phyloP scores from a whole-genome alignment of 2,888 invertebrate genomes.

The Leuctra nigra region DNA sequence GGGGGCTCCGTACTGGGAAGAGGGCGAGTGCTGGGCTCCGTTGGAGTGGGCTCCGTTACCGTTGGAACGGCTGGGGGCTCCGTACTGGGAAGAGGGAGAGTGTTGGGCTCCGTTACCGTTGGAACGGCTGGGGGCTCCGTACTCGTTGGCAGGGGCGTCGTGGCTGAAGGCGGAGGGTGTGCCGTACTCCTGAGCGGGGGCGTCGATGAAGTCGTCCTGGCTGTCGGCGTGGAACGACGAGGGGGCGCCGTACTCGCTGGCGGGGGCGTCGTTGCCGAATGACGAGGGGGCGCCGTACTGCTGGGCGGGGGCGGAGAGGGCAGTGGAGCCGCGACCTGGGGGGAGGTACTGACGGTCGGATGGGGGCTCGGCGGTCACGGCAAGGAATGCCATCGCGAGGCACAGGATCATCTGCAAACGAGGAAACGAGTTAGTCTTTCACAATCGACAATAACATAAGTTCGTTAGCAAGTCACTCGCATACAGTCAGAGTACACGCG shows the following conservation, averaged over 20 bases:
- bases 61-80: conserved; percentile 32
- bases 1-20: neutral
- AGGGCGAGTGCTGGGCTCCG: conserved; percentile 22
- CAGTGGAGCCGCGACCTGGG: neutral
- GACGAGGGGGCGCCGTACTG: conserved; percentile 37
- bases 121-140: conserved; percentile 22
- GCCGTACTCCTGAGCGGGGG: conserved; percentile 37
- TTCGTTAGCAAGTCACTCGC: too few relatives aligned
- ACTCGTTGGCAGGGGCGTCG: conserved; percentile 22
- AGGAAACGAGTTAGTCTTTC: too few relatives aligned
- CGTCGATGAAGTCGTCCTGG: neutral
- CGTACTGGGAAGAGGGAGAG: conserved; percentile 35
- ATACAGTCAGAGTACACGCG: too few relatives aligned
- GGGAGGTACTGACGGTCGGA: conserved; percentile 16
- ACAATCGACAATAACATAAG: too few relatives aligned
- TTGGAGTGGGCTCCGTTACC: conserved; percentile 14
- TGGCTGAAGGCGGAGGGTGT: conserved; percentile 31
- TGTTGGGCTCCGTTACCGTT: conserved; percentile 4
- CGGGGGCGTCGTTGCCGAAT: conserved; percentile 21
- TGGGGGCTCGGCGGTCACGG: conserved; percentile 20
- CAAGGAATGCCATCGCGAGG: conserved; percentile 9
- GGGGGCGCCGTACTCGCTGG: conserved; percentile 29
- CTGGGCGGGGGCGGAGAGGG: conserved; percentile 32
- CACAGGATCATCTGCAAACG: conserved; percentile 13
- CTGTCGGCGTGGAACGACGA: conserved; percentile 36